A percentile compares a stretch with the other conserved stretches of the same genome.
Conservation (phyloP, 2,113 vertebrate genomes). For the Ictalurus punctatus region DNA sequence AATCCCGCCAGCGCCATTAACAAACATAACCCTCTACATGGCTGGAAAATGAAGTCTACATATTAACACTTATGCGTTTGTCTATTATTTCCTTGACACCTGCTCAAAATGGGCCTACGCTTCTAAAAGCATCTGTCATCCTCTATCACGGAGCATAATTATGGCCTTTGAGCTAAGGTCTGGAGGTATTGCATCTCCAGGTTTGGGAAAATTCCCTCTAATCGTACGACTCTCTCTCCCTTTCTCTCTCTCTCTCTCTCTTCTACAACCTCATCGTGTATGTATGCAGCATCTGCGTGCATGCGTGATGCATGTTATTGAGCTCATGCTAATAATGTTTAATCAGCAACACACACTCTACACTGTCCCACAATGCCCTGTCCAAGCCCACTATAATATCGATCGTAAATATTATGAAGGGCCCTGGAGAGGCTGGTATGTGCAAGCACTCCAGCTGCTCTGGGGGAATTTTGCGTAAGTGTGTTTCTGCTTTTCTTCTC, state of each 20-base stretch:
- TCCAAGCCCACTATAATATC: neutral
- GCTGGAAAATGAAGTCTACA: neutral
- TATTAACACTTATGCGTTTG: neutral
- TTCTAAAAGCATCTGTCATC: neutral
- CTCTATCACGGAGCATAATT: neutral
- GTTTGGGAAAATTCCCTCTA: slow-evolving; percentile 25
- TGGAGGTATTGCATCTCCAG: slow-evolving; percentile 1
- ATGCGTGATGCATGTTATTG: slow-evolving; percentile 6
- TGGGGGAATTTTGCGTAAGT: slow-evolving; percentile 3
- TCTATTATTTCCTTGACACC: neutral
- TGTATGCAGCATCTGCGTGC: slow-evolving; percentile 10
- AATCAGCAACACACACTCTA: slow-evolving; percentile 36
- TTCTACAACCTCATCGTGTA: neutral
- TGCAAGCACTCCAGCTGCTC: neutral
- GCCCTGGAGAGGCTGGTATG: neutral
- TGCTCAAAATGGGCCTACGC: neutral
- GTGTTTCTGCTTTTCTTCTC: slow-evolving; percentile 2
- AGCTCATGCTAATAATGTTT: slow-evolving; percentile 39
- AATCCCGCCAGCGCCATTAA: slow-evolving; percentile 34
- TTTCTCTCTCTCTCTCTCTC: slow-evolving; percentile 19
- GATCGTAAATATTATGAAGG: slow-evolving; percentile 10
- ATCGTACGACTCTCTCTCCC: neutral
- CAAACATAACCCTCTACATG: neutral
- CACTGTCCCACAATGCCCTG: neutral
- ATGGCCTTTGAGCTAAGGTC: slow-evolving; percentile 19